Conservation (phyloP, 1,140 invertebrate species). For the Anoplophora glabripennis region DNA sequence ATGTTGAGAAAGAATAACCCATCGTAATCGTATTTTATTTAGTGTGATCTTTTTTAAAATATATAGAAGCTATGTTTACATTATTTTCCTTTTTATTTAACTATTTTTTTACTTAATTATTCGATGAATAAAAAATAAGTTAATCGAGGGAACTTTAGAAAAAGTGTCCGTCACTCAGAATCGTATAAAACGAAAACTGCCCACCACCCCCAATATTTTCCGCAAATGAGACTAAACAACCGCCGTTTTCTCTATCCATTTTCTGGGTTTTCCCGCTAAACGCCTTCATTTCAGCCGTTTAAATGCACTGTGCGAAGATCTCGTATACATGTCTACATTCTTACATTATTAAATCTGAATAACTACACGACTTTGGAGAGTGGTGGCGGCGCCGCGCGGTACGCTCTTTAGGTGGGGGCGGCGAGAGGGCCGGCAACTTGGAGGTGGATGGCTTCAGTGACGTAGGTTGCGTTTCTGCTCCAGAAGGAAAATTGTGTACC, state of each 20-base stretch:
- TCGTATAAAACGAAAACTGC: neutral
- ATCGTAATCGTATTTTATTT: too few relatives aligned
- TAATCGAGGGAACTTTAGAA: too few relatives aligned
- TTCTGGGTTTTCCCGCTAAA: too few relatives aligned
- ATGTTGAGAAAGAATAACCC: too few relatives aligned
- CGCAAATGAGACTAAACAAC: neutral
- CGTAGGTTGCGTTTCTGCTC: neutral
- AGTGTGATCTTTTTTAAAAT: too few relatives aligned
- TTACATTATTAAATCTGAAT: conserved; percentile 37
- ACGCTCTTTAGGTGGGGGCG: conserved; percentile 14
- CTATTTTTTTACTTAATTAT: too few relatives aligned
- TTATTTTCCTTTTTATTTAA: too few relatives aligned
- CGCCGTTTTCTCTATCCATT: too few relatives aligned
- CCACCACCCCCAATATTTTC: neutral
- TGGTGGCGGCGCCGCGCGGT: neutral
- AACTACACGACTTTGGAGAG: conserved; percentile 28
- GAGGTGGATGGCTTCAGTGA: neutral
- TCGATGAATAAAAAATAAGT: too few relatives aligned
- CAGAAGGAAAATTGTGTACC: too few relatives aligned
- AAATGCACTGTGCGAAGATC: neutral
- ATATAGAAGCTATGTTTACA: too few relatives aligned
- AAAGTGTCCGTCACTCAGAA: too few relatives aligned
- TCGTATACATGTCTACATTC: conserved; percentile 23
- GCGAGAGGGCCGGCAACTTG: neutral
- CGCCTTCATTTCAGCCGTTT: conserved; percentile 1